phyloP scores from a whole-genome alignment of 1,140 invertebrate genomes.

The Colletes gigas region DNA sequence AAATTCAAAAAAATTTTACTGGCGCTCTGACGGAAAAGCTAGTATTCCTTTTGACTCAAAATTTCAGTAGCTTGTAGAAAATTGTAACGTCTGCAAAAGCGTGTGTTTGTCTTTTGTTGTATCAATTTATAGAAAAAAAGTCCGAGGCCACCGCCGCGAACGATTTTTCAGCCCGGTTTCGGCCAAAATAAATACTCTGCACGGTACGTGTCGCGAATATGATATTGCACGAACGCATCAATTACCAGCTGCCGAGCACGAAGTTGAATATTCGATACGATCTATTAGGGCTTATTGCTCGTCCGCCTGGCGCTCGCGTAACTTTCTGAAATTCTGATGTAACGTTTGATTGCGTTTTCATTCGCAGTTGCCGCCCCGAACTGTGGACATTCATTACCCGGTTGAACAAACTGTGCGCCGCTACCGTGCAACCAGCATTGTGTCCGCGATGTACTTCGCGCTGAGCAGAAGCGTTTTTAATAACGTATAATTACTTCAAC shows the following conservation, averaged over 20 bases:
- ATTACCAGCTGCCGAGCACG: background rate
- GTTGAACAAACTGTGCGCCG: conserved; percentile 16
- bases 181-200: too few species aligned
- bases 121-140: background rate
- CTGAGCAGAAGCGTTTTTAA: background rate
- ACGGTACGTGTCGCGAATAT: too few species aligned
- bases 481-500: conserved; percentile 5
- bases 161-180: background rate
- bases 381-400: conserved; percentile 15
- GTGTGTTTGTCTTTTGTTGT: too few species aligned
- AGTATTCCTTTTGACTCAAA: too few species aligned
- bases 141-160: too few species aligned
- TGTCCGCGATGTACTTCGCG: background rate
- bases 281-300: conserved; percentile 24
- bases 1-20: too few species aligned
- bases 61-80: too few species aligned
- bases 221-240: background rate
- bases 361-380: background rate
- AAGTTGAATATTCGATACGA: conserved; percentile 18
- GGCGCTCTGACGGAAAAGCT: too few species aligned
- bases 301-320: background rate
- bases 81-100: too few species aligned
- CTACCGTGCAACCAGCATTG: background rate
- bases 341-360: conserved; percentile 26
- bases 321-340: conserved; percentile 24